A percentile compares a stretch with the other conserved stretches of the same genome.
Conservation (phyloP, 2,113 vertebrate genomes). For the Anhinga rufa region DNA sequence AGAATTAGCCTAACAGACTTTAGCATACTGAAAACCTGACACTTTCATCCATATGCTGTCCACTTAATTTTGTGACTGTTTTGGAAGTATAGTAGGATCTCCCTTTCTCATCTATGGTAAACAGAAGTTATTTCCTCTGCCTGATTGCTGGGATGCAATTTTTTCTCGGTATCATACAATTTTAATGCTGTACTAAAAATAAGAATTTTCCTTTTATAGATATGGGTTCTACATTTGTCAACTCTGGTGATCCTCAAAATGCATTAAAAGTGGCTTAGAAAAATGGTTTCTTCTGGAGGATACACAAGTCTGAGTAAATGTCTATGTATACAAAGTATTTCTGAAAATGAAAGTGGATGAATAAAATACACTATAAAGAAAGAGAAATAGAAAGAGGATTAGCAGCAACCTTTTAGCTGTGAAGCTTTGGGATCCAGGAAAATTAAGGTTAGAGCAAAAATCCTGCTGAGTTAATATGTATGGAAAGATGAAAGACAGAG, state of each 20-base stretch:
- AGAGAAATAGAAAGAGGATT: conserved; percentile 66
- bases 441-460: conserved; percentile 61
- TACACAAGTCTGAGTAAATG: conserved; percentile 65
- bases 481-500: conserved; percentile 60
- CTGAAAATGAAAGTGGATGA: conserved; percentile 66
- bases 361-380: conserved; percentile 61
- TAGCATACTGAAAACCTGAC: not conserved
- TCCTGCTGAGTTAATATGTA: conserved; percentile 63
- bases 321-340: conserved; percentile 65
- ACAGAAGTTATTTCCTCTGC: not conserved
- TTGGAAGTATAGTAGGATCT: not conserved
- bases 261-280: conserved; percentile 66
- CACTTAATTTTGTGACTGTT: not conserved
- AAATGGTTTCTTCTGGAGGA: conserved; percentile 47
- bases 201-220: not conserved
- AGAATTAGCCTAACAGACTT: not conserved
- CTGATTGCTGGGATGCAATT: not conserved
- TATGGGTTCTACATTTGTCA: not conserved
- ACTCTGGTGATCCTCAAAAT: conserved; percentile 47
- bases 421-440: conserved; percentile 56
- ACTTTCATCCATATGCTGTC: not conserved
- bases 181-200: not conserved
- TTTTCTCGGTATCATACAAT: not conserved
- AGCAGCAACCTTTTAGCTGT: conserved; percentile 66
- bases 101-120: not conserved